phyloP scores from a whole-genome alignment of 2,113 vertebrate genomes.

The Numenius arquata region DNA sequence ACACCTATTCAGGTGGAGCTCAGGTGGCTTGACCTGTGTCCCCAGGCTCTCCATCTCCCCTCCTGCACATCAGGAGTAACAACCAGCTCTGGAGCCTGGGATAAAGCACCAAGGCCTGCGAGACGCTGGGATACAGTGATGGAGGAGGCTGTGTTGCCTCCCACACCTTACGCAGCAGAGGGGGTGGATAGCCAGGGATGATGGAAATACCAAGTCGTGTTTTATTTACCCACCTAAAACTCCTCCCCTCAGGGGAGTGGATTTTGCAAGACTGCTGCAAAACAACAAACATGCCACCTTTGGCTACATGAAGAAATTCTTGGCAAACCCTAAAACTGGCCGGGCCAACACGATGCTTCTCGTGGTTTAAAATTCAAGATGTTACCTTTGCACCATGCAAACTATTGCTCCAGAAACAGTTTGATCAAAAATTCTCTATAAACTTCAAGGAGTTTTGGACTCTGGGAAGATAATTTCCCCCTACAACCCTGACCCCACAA shows the following conservation, averaged over 20 bases:
- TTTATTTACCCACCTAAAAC: constrained; percentile 34
- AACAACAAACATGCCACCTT: constrained; percentile 27
- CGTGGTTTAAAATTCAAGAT: not conserved
- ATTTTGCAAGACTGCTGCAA: constrained; percentile 29
- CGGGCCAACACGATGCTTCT: not conserved
- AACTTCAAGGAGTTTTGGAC: not conserved
- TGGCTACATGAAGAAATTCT: not conserved
- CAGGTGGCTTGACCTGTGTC: constrained; percentile 10
- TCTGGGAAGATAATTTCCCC: not conserved
- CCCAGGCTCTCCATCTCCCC: not conserved
- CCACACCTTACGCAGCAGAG: not conserved
- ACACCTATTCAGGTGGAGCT: constrained; percentile 5
- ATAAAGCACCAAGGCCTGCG: not conserved
- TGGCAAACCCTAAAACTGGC: not conserved
- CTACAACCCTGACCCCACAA: not conserved
- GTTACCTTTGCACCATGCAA: not conserved
- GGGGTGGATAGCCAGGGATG: not conserved
- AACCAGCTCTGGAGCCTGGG: not conserved
- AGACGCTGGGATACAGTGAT: not conserved
- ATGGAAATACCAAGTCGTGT: not conserved
- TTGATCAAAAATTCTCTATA: not conserved
- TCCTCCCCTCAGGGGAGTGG: not conserved
- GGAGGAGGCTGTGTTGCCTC: not conserved
- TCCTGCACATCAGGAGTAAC: not conserved
- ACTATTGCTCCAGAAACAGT: not conserved